These are phyloP conservation scores for Nothobranchius furzeri DNA, from an alignment of 2,113 vertebrate genomes.

Conservation along the genomic window DNA sequence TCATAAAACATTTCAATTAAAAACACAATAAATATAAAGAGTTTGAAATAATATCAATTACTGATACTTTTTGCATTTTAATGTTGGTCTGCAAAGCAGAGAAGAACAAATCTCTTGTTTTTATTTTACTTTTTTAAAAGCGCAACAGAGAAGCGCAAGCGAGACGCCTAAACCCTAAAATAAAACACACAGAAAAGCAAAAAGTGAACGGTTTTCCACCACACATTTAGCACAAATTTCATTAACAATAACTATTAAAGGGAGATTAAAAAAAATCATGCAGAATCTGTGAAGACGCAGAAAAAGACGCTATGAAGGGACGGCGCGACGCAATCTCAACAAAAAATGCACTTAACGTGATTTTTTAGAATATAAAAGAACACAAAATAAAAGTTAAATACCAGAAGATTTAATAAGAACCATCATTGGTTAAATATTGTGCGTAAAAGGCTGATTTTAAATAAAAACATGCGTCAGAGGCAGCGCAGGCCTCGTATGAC, in stretches of 20 bases:
- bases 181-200: neutral
- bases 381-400: neutral
- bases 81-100: neutral
- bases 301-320: neutral
- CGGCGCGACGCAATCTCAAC: neutral
- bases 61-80: neutral
- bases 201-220: neutral
- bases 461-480: neutral
- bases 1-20: no score
- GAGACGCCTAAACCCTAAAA: constrained; percentile 1
- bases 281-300: neutral
- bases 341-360: neutral
- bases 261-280: neutral
- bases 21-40: no score
- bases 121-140: neutral
- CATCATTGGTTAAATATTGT: fast-evolving
- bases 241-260: fast-evolving
- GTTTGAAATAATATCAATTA: neutral
- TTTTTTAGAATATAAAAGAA: neutral
- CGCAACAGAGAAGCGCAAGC: constrained; percentile 5
- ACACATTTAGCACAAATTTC: no score
- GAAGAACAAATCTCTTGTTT: neutral
- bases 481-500: constrained; percentile 24
- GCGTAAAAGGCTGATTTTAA: neutral
- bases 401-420: neutral